These are phyloP conservation scores for Poeciliopsis occidentalis DNA, from an alignment of 2,113 vertebrate species.

Conservation along the genomic window DNA sequence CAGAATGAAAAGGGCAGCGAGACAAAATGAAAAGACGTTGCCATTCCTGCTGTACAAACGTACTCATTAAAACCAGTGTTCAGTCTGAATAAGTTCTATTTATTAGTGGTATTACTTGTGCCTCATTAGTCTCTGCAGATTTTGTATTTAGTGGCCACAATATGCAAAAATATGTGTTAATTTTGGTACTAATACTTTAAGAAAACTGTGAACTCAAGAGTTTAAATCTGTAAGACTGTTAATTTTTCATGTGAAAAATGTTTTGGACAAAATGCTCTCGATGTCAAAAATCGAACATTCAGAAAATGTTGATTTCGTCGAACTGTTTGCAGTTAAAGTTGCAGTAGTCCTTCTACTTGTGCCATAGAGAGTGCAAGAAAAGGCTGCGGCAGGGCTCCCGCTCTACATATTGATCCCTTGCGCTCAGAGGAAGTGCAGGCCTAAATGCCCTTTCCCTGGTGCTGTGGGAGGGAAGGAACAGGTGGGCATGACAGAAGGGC, in stretches of 20 bases:
- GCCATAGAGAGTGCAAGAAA: background rate
- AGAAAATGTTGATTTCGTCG: background rate
- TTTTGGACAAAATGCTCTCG: background rate
- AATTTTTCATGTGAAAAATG: background rate
- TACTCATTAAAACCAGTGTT: too few species aligned
- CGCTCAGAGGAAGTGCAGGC: background rate
- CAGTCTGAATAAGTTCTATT: too few species aligned
- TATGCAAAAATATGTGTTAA: too few species aligned
- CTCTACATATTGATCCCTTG: background rate
- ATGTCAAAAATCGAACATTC: background rate
- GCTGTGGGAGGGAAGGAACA: constrained; percentile 11
- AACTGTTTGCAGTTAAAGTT: background rate
- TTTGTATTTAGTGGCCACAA: too few species aligned
- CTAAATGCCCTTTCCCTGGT: background rate
- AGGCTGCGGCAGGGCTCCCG: background rate
- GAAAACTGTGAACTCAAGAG: too few species aligned
- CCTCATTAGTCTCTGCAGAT: too few species aligned
- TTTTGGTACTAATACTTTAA: too few species aligned
- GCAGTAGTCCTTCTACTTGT: background rate
- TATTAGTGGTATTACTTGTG: too few species aligned
- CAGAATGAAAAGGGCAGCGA: too few species aligned
- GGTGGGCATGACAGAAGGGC: constrained; percentile 11
- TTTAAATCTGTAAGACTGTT: too few species aligned
- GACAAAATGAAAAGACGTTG: too few species aligned
- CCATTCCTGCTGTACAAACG: background rate